Conservation (phyloP, 2,113 vertebrate species). For the Panthera tigris region DNA sequence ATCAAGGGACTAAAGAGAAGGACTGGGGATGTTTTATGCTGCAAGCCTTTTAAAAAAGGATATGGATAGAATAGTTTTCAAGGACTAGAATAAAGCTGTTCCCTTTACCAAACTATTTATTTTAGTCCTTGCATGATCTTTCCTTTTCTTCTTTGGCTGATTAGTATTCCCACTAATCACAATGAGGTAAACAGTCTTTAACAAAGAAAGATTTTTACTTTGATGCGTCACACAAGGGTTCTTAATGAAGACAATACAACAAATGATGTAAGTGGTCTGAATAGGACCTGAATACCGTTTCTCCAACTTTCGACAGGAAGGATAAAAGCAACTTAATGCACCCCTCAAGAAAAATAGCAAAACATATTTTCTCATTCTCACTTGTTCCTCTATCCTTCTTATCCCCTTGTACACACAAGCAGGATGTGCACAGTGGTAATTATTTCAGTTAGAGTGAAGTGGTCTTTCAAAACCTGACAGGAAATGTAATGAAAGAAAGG, state of each 20-base stretch:
- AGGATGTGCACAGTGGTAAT: neutral
- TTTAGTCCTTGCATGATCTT: conserved; percentile 67
- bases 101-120: conserved; percentile 60
- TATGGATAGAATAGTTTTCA: conserved; percentile 61
- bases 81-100: conserved; percentile 46
- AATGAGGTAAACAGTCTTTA: conserved; percentile 60
- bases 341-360: conserved; percentile 35
- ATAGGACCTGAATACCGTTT: neutral
- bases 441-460: neutral
- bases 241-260: conserved; percentile 51
- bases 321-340: neutral
- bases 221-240: conserved; percentile 55
- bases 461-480: neutral
- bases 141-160: conserved; percentile 59
- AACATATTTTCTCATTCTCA: neutral
- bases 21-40: conserved; percentile 60
- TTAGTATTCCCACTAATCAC: conserved; percentile 70
- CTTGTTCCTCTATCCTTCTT: neutral
- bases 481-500: neutral
- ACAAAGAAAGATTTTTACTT: conserved; percentile 64
- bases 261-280: conserved; percentile 52
- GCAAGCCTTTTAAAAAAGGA: conserved; percentile 58
- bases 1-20: conserved; percentile 56
- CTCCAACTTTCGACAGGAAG: neutral
- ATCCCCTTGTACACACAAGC: neutral